Base-by-base conservation (phyloP, 2,113 vertebrate genomes). In the Eulemur macaco region DNA sequence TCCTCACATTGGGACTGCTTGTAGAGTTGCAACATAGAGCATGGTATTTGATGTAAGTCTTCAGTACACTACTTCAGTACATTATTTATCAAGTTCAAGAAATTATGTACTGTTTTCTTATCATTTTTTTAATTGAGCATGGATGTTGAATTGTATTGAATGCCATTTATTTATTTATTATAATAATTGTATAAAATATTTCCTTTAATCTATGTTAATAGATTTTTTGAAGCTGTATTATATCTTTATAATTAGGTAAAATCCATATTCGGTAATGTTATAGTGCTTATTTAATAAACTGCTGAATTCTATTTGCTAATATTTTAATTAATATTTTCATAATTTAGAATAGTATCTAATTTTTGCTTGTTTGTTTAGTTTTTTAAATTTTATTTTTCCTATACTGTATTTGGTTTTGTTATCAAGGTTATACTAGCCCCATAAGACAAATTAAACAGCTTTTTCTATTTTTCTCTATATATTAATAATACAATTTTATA, bases 151-250 rank as follows among this genome's bases (percentile, higher is more conserved):
- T 58, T 71, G 52, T 58, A 78, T 71, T 94, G 20, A 91, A 58
- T 91, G 23, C 10, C 21, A 60, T 91, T 91, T 89, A 29, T 77
- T 77, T 13, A 13, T 80, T 82, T 92, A 92, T 74, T 89, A 39
- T 78, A 6, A 64, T 42, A 23, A 50, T 60, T 64, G 31, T 27
- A 69, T 80, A 1, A 34, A 73, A 14, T 8, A 25, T 89, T 80
- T 42, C 11, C 64, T 84, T 86, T 81, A 89, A 86, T 85, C 4
- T 86, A 5, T 73, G 64, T 85, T 74, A 56, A n/a, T 52, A 63
- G 42, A 54, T 56, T 96, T 96, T 54, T 73, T 89, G 7, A 94
- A 69, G 27, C 52, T 83, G 25, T 80, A 66, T 80, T 91, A 18
- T 56, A 17, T 34, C 73, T 87, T 95, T 14, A 50, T 83, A 81